Base-by-base conservation (phyloP, 2,888 invertebrate genomes). In the Dendrolimus pini region DNA sequence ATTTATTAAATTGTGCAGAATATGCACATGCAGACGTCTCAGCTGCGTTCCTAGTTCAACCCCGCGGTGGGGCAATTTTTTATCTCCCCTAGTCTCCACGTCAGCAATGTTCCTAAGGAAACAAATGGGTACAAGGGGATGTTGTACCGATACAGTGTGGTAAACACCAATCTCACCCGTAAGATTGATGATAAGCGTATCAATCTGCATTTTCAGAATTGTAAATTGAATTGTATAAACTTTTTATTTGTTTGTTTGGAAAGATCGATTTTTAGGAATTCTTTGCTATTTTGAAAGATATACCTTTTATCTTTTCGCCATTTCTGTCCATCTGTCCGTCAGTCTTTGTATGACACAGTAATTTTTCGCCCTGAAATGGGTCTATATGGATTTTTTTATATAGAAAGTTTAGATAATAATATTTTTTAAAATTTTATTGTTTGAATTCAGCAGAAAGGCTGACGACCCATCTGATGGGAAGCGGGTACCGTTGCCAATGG, bases 1-100 rank as follows among this genome's bases (percentile, higher is more conserved):
- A 89, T 89, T 88, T 85, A 87, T 86, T 82, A 87, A 87, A 86
- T 85, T 82, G 82, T 76, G 69, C 65, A 64, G 66, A 62, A 67
- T 69, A 77, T 85, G 85, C 88, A 87, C 83, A 83, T 85, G 87
- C 83, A 82, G 41, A 7, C 71, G 73, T 70, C 81, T 82, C 88
- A 88, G 88, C 84, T 87, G 86, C 70, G 78, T 65, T 65, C 73
- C 72, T 74, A 76, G 47, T 47, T 9, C 47, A 2, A 47, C 75
- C 74, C 78, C 78, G 75, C 73, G 70, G 78, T 72, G 70, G 73
- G 75, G 82, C 71, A 83, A 83, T 86, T 86, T 86, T 85, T 87
- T 85, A 83, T 83, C 79, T 78, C 77, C 79, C 77, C 71, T 73
- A 65, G 63, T 67, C 47, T 69, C 70, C 68, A 67, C 71, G 82